phyloP scores from a whole-genome alignment of 2,797 vertebrate genomes.

The Sciurus carolinensis region DNA sequence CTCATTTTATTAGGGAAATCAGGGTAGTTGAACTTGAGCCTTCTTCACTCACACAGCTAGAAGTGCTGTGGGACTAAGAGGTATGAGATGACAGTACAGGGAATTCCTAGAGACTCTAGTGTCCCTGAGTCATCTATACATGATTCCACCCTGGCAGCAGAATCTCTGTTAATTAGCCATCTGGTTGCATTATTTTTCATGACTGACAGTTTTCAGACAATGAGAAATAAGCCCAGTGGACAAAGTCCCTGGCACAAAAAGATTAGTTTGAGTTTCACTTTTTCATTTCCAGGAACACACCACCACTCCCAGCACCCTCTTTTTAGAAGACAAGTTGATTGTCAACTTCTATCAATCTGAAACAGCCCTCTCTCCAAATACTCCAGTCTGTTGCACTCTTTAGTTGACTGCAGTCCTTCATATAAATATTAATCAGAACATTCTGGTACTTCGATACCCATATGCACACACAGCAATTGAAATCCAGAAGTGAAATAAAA shows the following conservation, averaged over 20 bases:
- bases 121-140: neutral
- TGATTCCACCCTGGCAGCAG: slow-evolving; percentile 15
- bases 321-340: slow-evolving; percentile 65
- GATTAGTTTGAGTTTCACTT: slow-evolving; percentile 68
- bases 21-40: neutral
- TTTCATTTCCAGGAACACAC: slow-evolving; percentile 60
- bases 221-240: neutral
- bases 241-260: slow-evolving; percentile 33
- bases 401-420: slow-evolving; percentile 54
- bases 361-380: slow-evolving; percentile 41
- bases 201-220: slow-evolving; percentile 51
- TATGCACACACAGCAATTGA: neutral
- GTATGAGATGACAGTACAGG: slow-evolving; percentile 18
- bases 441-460: neutral
- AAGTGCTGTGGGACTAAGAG: neutral
- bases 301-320: slow-evolving; percentile 36
- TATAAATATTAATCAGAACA: slow-evolving; percentile 55
- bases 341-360: slow-evolving; percentile 61
- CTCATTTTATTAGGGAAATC: slow-evolving; percentile 58
- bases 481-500: neutral
- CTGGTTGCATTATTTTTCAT: slow-evolving; percentile 55
- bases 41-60: neutral
- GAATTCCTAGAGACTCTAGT: neutral
- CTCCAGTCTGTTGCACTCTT: slow-evolving; percentile 29
- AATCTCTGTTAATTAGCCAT: slow-evolving; percentile 54